Base-by-base conservation (phyloP, 64 coral and sea anemone species). In the Platygyra sinensis region DNA sequence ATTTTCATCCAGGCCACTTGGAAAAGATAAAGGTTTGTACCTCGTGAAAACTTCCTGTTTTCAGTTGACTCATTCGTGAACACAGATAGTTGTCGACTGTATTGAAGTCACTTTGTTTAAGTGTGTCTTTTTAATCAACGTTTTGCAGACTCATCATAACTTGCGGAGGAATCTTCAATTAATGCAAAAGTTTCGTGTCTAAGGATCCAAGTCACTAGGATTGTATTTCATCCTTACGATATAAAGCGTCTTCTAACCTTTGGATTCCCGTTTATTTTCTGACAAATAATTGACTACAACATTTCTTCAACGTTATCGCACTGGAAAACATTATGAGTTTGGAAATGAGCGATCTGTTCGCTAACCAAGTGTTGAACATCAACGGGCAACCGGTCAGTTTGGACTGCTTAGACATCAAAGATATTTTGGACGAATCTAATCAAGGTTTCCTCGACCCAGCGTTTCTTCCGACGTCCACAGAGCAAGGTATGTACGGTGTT, bases 321-420 rank as follows among this genome's bases (percentile, higher is more conserved):
- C 32, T 39, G 38, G 36, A 72, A 27, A 71, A 24, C 33, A 85
- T 49, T 19, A 50, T 22, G 24, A 85, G 39, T 85, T 69, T 71
- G 63, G 81, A 85, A 71, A 49, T 85, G 81, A 42, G 32, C 13
- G 33, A 51, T 30, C 63, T 60, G 22, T 85, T 50, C 22, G 63
- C 65, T 24, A 22, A 85, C 10, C 10, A 85, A 49, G 18, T 85
- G 38, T 63, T 85, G 15, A 85, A 85, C 51, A 65, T 85, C 14
- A 71, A 85, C 38, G 81, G 81, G 8, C 65, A 85, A 4, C 81
- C 81, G 22, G 64, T 85, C 14, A 85, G 33, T 17, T 51, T 85
- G 62, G 81, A 85, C 20, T 12, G 11, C 15, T 14, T 57, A 14
- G 54, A 57, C 15, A 57, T 57, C 54, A 57, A 57, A 57, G 54